phyloP scores from a whole-genome alignment of 2,888 invertebrate species.

The Vanessa cardui region DNA sequence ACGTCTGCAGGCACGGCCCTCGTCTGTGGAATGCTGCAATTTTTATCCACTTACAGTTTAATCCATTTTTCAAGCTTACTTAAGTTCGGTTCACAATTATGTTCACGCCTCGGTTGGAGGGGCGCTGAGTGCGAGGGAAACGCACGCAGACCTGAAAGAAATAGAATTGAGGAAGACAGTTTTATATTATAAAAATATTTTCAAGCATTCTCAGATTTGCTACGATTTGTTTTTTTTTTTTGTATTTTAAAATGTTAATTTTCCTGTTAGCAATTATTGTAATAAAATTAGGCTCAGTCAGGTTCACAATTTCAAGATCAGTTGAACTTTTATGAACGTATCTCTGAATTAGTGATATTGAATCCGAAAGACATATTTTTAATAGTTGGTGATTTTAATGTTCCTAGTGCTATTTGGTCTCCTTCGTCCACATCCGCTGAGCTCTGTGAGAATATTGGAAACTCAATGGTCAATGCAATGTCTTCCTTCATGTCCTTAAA shows the following conservation, averaged over 20 bases:
- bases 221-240: neutral
- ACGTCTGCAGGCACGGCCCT: conserved; percentile 24
- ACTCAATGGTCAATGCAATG: too few species aligned
- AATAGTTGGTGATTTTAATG: too few species aligned
- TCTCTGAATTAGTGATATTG: too few species aligned
- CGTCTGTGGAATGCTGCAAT: conserved; percentile 31
- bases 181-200: conserved; percentile 18
- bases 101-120: conserved; percentile 30
- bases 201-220: conserved; percentile 1
- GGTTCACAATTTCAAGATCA: too few species aligned
- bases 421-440: too few species aligned
- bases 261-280: too few species aligned
- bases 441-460: too few species aligned
- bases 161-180: conserved; percentile 3
- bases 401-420: too few species aligned
- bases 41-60: conserved; percentile 35
- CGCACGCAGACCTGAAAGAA: conserved; percentile 10
- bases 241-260: neutral
- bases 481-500: too few species aligned
- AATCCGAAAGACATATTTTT: too few species aligned
- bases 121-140: conserved; percentile 21
- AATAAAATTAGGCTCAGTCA: too few species aligned
- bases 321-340: too few species aligned
- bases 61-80: conserved; percentile 32
- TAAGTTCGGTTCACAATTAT: conserved; percentile 32